Base-by-base conservation (phyloP, 1,140 invertebrate species). In the Drosophila rhopaloa region DNA sequence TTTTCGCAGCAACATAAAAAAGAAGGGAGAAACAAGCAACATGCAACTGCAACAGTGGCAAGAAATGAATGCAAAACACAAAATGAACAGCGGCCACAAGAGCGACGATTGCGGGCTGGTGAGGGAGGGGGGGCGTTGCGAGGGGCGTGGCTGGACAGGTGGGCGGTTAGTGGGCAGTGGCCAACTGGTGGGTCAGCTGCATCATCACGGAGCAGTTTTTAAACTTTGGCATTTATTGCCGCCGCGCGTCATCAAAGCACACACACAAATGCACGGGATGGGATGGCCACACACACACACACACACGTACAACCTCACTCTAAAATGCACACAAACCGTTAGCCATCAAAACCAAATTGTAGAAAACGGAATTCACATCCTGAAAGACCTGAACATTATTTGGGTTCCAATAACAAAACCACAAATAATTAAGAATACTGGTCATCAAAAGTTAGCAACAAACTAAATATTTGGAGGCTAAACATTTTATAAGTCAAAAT, bases 211-310 rank as follows among this genome's bases (percentile, higher is more conserved):
- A 59, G 72, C 60, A 53, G 47, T 67, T 84, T 80, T 85, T 81
- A 75, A 75, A 77, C 66, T 77, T 86, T 85, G 62, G 76, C 81
- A 84, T 70, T 81, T 85, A 85, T 81, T 77, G 81, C 79, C 75
- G 72, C 58, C 76, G 61, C 74, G 67, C 75, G 55, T 70, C 79
- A 76, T 80, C 76, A 60, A 54, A 62, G 62, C 74, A 46, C 32
- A 48, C 51, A 62, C 58, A 63, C 46, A 46, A 35, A 44, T 19
- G 2, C 24, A 14, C 11, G 8, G 27, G 1, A 44, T 4, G 24
- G 24, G 4, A 24, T 24, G 4, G 24, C 24, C 24, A 24, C 24
- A 24, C 24, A 54, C 37, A 14, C 57, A 10, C 19, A 24, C 19
- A 43, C 37, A 14, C 57, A 11, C 46, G 38, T 38, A n/a, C 56